Evolutionary conservation across 2,113 vertebrate genomes (phyloP).

Genomic region (Hyperopisus bebe): DNA sequence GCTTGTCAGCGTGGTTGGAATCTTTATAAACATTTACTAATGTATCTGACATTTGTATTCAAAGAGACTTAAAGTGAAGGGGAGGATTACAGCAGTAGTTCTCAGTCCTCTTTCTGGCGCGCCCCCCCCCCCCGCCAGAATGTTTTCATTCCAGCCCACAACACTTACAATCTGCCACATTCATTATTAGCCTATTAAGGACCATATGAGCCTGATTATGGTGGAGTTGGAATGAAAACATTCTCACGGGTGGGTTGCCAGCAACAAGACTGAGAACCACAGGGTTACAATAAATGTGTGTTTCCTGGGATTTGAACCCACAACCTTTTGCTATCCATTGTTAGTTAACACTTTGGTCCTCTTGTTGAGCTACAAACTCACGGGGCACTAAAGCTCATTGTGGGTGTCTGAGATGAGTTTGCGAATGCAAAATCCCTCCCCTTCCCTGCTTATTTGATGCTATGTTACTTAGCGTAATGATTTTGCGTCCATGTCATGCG

Average conservation of each 20-base stretch:
- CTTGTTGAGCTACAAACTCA: background rate
- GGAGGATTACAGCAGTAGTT: no score
- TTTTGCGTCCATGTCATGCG: background rate
- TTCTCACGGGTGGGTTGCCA: no score
- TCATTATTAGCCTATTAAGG: background rate
- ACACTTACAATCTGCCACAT: background rate
- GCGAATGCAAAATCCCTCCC: background rate
- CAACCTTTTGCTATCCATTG: background rate
- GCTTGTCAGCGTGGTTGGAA: background rate
- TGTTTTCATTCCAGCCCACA: background rate
- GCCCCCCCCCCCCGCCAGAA: background rate
- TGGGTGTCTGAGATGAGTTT: background rate
- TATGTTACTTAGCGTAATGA: background rate
- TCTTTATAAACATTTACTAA: background rate
- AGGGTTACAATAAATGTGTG: background rate
- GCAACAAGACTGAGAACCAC: no score
- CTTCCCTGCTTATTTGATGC: background rate
- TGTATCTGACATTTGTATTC: background rate
- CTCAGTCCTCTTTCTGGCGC: no score
- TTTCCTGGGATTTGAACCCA: background rate
- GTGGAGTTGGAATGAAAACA: background rate
- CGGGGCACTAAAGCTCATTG: background rate
- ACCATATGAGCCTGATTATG: background rate
- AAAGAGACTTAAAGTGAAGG: background rate
- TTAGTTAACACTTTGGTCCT: background rate